These are phyloP conservation scores for Petrocephalus microphthalmus DNA, from an alignment of 2,113 vertebrate species.

Conservation along the genomic window DNA sequence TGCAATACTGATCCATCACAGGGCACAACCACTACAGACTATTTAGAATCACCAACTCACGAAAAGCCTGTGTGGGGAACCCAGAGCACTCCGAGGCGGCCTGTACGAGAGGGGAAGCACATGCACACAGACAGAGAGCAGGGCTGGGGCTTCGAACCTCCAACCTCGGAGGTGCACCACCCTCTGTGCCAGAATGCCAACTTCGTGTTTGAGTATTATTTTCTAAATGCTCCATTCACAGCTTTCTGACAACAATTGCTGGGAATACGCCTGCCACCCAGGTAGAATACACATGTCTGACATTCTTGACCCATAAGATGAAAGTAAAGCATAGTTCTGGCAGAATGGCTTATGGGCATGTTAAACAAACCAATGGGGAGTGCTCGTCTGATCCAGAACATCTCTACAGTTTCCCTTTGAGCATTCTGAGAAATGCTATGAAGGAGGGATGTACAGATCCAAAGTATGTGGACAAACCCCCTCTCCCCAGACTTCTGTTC, in stretches of 20 bases:
- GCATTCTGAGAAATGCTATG: not conserved
- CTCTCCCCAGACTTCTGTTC: not conserved
- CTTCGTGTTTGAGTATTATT: not conserved
- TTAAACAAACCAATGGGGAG: not conserved
- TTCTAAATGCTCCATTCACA: not conserved
- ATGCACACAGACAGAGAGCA: not conserved
- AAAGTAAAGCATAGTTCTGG: not conserved
- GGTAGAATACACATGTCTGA: not conserved
- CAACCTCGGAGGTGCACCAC: not conserved
- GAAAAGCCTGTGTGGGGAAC: not conserved
- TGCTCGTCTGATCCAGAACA: not conserved
- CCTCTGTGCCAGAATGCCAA: not conserved
- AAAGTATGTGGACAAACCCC: not conserved
- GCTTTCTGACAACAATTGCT: not conserved
- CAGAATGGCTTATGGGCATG: not conserved
- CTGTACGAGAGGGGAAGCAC: not conserved
- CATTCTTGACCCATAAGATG: conserved; percentile 1
- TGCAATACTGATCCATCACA: not conserved
- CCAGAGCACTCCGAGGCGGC: not conserved
- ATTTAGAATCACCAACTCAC: not conserved
- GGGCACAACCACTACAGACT: not conserved
- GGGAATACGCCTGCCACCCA: not conserved
- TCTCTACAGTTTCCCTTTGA: not conserved
- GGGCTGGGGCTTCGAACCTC: not conserved
- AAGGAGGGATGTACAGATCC: not conserved